Evolutionary conservation across 2,797 vertebrate species (phyloP), one percentile per base, ranked within the genome.

Genomic region (Pangasius sanitwongsei): DNA sequence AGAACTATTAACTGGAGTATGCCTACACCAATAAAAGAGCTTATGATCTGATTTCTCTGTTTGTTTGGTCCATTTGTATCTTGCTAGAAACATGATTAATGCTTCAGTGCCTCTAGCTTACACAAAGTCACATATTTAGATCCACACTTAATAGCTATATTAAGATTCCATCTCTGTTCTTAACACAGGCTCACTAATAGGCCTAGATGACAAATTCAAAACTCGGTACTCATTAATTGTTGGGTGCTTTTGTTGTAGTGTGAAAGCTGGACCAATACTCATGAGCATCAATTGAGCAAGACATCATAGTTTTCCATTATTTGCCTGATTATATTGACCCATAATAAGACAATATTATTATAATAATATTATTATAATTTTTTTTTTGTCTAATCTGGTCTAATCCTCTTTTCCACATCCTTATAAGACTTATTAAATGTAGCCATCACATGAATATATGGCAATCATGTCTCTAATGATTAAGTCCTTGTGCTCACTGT

Each of bases 1-100:
- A 13, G 50, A 74, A 57, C 85, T 90, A 82, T 87, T 37, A 91
- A 91, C 34, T 88, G 91, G 77, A 63, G 86, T 48, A 86, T 37
- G 86, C 28, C 13, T 61, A 55, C 78, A 83, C 67, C 63, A 95
- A 95, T 95, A 94, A 95, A 95, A 28, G 87, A 84, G 16, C 0
- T 59, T 84, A 25, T 80, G 6, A 89, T 81, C 44, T 89, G 9
- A 70, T 74, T 1, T 84, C 12, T 83, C 6, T 88, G 55, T 82
- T 83, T 89, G 55, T 85, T 86, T 63, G 78, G n/a, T 67, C 55
- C 63, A 11, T 86, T 41, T 70, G 12, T 53, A n/a, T 53, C 31
- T 81, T 34, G 9, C 2, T 78, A 57, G 20, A 84, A 87, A 87
- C 20, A 50, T 28, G 23, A 7, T 63, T 74, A 37, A 53, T 72